phyloP scores from a whole-genome alignment of 2,888 invertebrate species.

The Unio delphinus region DNA sequence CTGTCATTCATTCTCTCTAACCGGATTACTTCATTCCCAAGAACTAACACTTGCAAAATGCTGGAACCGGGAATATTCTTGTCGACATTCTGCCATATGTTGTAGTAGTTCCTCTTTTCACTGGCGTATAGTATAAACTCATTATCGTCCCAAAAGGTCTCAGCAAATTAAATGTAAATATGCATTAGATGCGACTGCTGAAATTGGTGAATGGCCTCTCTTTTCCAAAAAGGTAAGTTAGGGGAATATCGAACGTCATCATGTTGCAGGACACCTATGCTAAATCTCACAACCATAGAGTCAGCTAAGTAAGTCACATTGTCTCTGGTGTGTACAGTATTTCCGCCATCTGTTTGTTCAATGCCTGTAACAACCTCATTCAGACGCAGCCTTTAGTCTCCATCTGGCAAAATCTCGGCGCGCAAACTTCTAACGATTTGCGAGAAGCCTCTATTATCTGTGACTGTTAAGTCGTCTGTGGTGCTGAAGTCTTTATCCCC shows the following conservation, averaged over 20 bases:
- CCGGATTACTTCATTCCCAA: constrained; percentile 19
- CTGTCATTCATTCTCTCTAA: constrained; percentile 11
- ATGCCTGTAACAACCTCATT: constrained; percentile 19
- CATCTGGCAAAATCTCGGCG: background rate
- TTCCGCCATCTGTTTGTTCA: constrained; percentile 7
- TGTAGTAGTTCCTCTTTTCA: constrained; percentile 10
- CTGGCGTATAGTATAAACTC: constrained; percentile 21
- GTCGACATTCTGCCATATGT: constrained; percentile 23
- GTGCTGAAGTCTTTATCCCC: constrained; percentile 10
- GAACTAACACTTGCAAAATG: constrained; percentile 18
- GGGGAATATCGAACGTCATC: constrained; percentile 22
- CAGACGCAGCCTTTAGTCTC: constrained; percentile 12
- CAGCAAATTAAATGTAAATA: constrained; percentile 25
- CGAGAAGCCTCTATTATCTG: constrained; percentile 14
- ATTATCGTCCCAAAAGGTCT: constrained; percentile 24
- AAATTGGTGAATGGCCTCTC: constrained; percentile 18
- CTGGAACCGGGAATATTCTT: constrained; percentile 18
- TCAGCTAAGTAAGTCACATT: constrained; percentile 17
- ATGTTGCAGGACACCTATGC: constrained; percentile 35
- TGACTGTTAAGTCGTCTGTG: constrained; percentile 10
- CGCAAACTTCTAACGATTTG: constrained; percentile 8
- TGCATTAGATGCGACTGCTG: constrained; percentile 12
- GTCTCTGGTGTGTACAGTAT: constrained; percentile 16
- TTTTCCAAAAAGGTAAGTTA: constrained; percentile 22
- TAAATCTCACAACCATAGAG: constrained; percentile 32